These are phyloP conservation scores for Diceros bicornis DNA, from an alignment of 2,797 vertebrate species.

Conservation along the genomic window DNA sequence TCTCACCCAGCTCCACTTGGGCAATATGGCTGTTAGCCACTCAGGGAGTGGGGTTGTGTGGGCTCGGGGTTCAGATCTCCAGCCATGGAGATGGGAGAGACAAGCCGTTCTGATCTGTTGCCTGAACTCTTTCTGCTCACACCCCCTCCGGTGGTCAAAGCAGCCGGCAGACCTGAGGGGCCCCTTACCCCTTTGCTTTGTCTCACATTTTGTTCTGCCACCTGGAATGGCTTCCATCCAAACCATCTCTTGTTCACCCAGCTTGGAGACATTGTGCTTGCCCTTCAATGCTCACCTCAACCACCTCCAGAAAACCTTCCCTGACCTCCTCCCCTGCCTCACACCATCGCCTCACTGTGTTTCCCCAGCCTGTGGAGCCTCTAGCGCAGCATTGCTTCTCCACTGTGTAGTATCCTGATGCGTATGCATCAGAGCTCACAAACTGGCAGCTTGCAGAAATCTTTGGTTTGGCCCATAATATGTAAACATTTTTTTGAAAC, in stretches of 20 bases:
- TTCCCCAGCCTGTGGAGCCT: neutral
- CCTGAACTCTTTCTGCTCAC: neutral
- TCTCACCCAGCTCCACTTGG: too few species aligned
- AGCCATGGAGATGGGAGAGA: neutral
- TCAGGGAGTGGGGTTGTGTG: neutral
- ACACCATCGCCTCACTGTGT: neutral
- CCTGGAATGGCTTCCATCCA: neutral
- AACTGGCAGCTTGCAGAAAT: neutral
- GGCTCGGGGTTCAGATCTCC: neutral
- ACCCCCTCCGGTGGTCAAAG: neutral
- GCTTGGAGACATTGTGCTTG: neutral
- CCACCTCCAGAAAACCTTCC: neutral
- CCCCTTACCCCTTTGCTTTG: neutral
- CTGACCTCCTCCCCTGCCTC: neutral
- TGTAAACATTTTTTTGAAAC: constrained; percentile 31
- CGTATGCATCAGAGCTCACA: neutral
- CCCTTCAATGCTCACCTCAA: neutral
- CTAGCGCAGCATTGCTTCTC: neutral
- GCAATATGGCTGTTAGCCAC: neutral
- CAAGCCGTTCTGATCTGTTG: neutral
- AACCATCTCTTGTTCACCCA: neutral
- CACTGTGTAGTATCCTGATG: neutral
- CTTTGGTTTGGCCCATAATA: constrained; percentile 46
- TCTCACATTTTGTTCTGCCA: neutral
- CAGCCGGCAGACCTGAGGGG: neutral